Evolutionary conservation across 2,888 invertebrate genomes (phyloP).

Genomic region (Bhutanitis thaidina): DNA sequence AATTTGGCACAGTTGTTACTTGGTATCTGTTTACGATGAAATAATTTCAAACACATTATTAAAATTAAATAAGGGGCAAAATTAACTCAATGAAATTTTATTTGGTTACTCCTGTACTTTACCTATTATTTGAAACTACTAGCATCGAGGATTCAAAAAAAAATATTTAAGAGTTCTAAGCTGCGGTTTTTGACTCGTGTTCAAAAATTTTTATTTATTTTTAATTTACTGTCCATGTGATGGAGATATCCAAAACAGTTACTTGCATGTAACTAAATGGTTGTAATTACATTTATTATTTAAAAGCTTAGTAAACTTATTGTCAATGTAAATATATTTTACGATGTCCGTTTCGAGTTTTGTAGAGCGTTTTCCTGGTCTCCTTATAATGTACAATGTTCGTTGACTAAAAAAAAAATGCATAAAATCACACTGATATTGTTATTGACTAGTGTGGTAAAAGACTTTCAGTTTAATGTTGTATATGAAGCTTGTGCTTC

Average conservation of each 20-base stretch:
- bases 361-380: constrained; percentile 7
- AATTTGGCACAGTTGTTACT: too few relatives aligned
- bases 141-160: too few relatives aligned
- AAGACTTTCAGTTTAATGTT: background rate
- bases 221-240: constrained; percentile 24
- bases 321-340: constrained; percentile 18
- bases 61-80: too few relatives aligned
- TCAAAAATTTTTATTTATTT: too few relatives aligned
- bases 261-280: constrained; percentile 18
- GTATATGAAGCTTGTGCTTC: background rate
- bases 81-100: too few relatives aligned
- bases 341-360: background rate
- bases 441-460: constrained; percentile 2
- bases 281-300: constrained; percentile 22
- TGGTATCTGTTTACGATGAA: too few relatives aligned
- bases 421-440: background rate
- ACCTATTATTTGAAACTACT: too few relatives aligned
- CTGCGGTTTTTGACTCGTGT: too few relatives aligned
- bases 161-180: too few relatives aligned
- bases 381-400: constrained; percentile 7
- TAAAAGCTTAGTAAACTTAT: constrained; percentile 5
- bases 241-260: constrained; percentile 20
- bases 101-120: too few relatives aligned
- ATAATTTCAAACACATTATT: too few relatives aligned
- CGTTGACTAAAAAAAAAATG: too few relatives aligned